Evolutionary conservation across 2,888 invertebrate species (phyloP).

Genomic region (Lagria hirta): DNA sequence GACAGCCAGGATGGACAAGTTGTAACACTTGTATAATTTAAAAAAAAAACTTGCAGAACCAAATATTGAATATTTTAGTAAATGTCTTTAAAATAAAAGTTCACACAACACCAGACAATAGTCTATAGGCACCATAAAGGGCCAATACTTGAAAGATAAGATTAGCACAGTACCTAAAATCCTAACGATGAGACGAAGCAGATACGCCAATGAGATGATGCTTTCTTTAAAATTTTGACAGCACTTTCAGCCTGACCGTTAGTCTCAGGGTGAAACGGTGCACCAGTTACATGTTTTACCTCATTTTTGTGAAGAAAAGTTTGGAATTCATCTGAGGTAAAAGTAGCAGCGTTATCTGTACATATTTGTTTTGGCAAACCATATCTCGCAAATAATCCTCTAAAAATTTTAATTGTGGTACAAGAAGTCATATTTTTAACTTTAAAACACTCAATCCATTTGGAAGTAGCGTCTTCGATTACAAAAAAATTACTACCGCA

Average conservation of each 20-base stretch:
- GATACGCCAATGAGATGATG: too few relatives aligned
- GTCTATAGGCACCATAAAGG: too few relatives aligned
- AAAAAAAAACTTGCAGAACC: too few relatives aligned
- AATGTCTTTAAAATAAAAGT: too few relatives aligned
- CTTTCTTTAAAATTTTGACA: slow-evolving; percentile 7
- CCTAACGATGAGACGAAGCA: too few relatives aligned
- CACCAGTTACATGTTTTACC: slow-evolving; percentile 3
- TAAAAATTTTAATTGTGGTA: slow-evolving; percentile 1
- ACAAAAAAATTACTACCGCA: slow-evolving; percentile 1
- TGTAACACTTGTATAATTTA: too few relatives aligned
- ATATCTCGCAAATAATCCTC: not conserved
- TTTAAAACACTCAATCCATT: slow-evolving; percentile 4
- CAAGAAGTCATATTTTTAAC: not conserved
- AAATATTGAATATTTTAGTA: too few relatives aligned
- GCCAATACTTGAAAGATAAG: too few relatives aligned
- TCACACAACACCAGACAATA: too few relatives aligned
- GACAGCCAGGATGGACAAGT: too few relatives aligned
- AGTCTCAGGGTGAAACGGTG: slow-evolving; percentile 5
- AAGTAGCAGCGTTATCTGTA: too few relatives aligned
- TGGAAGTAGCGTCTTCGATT: slow-evolving; percentile 5
- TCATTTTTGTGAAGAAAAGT: slow-evolving; percentile 2
- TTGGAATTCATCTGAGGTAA: slow-evolving; percentile 4
- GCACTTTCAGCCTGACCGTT: slow-evolving; percentile 7
- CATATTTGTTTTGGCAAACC: slow-evolving; percentile 4
- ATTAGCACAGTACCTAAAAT: too few relatives aligned